Percentiles rank a stretch among this genome's conserved stretches.
Evolutionary conservation across 1,140 invertebrate genomes (phyloP).

Genomic region (Geopemphigus sp.): DNA sequence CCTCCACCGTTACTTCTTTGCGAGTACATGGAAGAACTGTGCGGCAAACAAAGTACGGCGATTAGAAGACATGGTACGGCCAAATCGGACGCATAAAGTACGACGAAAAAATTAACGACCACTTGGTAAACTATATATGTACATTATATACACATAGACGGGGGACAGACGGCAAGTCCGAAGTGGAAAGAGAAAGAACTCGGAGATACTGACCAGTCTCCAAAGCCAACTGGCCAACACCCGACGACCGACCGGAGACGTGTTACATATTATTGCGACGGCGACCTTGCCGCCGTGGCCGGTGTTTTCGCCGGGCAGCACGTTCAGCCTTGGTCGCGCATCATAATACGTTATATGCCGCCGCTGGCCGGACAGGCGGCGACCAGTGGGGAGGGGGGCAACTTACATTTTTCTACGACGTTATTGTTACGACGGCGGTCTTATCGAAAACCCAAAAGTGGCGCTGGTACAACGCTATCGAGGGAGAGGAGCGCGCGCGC

Average conservation of each 20-base stretch:
- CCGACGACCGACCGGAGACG: not conserved
- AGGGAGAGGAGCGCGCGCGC: too few relatives aligned
- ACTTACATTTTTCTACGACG: not conserved
- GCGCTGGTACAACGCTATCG: too few relatives aligned
- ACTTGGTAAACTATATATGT: too few relatives aligned
- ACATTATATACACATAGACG: too few relatives aligned
- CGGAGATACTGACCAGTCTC: not conserved
- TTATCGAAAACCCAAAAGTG: not conserved
- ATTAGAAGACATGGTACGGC: not conserved
- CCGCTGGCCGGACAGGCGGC: not conserved
- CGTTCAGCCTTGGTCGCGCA: slow-evolving; percentile 37
- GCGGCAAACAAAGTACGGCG: not conserved
- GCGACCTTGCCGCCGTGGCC: slow-evolving; percentile 21
- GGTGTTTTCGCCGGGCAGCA: slow-evolving; percentile 35
- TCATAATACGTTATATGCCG: not conserved
- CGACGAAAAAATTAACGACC: too few relatives aligned
- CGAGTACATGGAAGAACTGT: slow-evolving; percentile 38
- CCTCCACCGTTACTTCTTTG: slow-evolving; percentile 32
- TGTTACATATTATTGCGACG: not conserved
- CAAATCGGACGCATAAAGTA: not conserved
- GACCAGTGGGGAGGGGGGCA: not conserved
- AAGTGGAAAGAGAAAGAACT: not conserved
- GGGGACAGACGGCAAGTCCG: too few relatives aligned
- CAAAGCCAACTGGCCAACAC: not conserved
- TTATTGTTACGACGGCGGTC: not conserved